Conservation (phyloP, 2,797 vertebrate genomes). For the Malurus leucopterus region DNA sequence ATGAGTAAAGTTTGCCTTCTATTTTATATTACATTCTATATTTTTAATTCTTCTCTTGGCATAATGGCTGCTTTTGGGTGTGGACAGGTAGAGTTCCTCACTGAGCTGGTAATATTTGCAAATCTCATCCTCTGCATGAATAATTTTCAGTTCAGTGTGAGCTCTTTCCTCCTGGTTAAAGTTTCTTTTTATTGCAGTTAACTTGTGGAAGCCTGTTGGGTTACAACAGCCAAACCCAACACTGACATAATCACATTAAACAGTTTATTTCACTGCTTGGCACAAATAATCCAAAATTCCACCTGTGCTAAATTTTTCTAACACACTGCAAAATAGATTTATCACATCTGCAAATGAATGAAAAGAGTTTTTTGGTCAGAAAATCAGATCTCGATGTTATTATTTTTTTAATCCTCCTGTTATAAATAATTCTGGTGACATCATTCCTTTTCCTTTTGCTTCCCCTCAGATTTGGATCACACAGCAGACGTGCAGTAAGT, state of each 20-base stretch:
- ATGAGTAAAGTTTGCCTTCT: neutral
- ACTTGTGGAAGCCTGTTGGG: neutral
- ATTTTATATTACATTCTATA: neutral
- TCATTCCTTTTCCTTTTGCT: neutral
- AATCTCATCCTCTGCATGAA: neutral
- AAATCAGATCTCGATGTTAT: fast-evolving
- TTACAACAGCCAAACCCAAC: neutral
- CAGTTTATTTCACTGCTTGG: neutral
- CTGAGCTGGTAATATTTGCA: neutral
- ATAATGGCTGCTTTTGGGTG: neutral
- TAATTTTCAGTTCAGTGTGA: neutral
- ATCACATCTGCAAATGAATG: neutral
- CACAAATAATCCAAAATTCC: neutral
- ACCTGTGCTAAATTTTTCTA: neutral
- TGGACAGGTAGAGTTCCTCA: neutral
- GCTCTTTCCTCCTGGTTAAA: neutral
- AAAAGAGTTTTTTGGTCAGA: neutral
- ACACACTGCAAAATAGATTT: neutral
- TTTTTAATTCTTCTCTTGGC: neutral
- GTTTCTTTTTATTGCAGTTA: neutral
- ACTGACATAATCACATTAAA: neutral
- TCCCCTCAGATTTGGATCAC: conserved; percentile 91
- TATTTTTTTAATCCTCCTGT: neutral
- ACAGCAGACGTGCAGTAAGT: conserved; percentile 98
- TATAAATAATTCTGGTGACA: neutral